phyloP scores from a whole-genome alignment of 2,888 invertebrate genomes.

The Trichopria drosophilae region DNA sequence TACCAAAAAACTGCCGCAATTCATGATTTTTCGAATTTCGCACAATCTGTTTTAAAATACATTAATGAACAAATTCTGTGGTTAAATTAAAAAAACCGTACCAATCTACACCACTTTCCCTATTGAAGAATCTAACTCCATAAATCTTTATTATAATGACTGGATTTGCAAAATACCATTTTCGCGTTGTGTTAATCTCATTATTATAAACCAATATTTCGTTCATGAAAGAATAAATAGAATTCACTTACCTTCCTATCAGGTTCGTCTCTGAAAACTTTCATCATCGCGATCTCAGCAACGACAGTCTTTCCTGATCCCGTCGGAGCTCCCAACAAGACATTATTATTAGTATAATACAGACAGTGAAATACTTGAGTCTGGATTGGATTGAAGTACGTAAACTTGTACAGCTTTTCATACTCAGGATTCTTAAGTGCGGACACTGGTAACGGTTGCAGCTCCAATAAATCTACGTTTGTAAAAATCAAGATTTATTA shows the following conservation, averaged over 20 bases:
- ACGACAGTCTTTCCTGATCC: conserved; percentile 98
- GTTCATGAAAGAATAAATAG: no score
- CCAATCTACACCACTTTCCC: no score
- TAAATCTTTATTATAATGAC: no score
- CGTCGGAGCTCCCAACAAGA: conserved; percentile 92
- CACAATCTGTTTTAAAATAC: no score
- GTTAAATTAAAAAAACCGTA: no score
- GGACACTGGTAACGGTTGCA: conserved; percentile 86
- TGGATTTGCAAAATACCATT: no score
- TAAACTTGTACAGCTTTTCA: conserved; percentile 84
- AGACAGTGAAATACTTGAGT: conserved; percentile 96
- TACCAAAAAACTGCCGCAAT: no score
- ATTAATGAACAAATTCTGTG: no score
- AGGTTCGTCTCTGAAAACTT: conserved; percentile 82
- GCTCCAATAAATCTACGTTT: conserved; percentile 86
- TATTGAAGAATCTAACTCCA: no score
- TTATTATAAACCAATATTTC: no score
- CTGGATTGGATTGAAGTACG: conserved; percentile 98
- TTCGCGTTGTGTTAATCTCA: no score
- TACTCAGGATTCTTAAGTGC: conserved; percentile 77
- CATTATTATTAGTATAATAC: conserved; percentile 92
- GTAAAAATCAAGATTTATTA: conserved; percentile 36
- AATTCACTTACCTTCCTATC: conserved; percentile 67
- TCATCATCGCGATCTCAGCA: conserved; percentile 95
- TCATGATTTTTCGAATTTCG: no score